A percentile compares a stretch with the other conserved stretches of the same genome.
These are phyloP conservation scores for Aotus griseimembra DNA, from an alignment of 2,797 vertebrate genomes.

Conservation along the genomic window DNA sequence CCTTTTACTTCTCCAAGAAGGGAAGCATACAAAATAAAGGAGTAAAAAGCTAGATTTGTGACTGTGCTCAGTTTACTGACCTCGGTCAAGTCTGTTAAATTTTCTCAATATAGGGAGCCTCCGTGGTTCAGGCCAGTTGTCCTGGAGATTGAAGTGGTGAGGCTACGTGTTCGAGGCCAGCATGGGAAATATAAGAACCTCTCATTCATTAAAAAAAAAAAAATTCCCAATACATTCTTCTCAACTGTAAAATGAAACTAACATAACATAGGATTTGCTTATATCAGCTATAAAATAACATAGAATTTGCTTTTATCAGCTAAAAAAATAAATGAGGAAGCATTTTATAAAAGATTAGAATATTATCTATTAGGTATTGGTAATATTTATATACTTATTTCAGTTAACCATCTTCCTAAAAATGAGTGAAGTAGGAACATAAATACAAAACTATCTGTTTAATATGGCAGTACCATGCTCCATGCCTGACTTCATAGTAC, in stretches of 20 bases:
- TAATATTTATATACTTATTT: not conserved
- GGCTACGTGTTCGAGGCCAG: too few species aligned
- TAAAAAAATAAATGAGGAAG: not conserved
- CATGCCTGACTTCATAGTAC: not conserved
- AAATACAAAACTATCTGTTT: not conserved
- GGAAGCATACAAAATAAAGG: not conserved
- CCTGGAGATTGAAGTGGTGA: too few species aligned
- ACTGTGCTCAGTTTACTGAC: not conserved
- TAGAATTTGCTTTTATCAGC: not conserved
- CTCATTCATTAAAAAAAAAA: too few species aligned
- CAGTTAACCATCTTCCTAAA: not conserved
- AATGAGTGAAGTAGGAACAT: not conserved
- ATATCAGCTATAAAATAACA: not conserved
- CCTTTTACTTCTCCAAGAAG: not conserved
- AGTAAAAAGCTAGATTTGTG: not conserved
- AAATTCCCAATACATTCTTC: not conserved
- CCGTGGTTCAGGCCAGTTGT: too few species aligned
- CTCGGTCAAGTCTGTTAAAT: not conserved
- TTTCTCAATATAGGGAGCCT: not conserved
- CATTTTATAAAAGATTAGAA: conserved; percentile 30
- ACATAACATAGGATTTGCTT: not conserved
- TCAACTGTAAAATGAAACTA: not conserved
- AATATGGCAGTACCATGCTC: not conserved
- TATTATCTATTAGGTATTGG: not conserved
- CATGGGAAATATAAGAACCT: too few species aligned